Evolutionary conservation across 2,113 vertebrate genomes (phyloP), one percentile per base, ranked within the genome.

Genomic region (Verasper variegatus): DNA sequence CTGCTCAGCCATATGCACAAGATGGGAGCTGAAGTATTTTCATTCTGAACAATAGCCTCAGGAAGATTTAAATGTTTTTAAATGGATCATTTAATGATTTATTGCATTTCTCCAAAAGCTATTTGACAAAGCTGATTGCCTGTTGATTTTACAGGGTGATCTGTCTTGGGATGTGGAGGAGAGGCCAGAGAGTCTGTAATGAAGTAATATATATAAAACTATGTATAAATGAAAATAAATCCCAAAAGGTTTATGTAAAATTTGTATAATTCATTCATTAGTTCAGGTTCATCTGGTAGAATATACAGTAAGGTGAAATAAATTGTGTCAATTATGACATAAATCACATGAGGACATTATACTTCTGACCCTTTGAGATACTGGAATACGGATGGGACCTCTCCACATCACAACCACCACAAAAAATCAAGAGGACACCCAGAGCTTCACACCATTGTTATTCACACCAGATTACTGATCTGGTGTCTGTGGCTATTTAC

Each of bases 401-500:
- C 18, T 42, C 59, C 0, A 61, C 24, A 40, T 18, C 31, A 58
- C 40, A 27, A 23, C 45, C 24, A 49, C 23, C 14, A 37, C 3
- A 23, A n/a, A 13, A 56, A 58, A 63, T 24, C 17, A 58, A 15
- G 56, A 71, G 61, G 58, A 23, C 31, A 40, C 18, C 18, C 55
- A 27, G 20, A 57, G n/a, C 37, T 21, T 42, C 24, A 51, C 73
- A 20, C 17, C 20, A 58, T 69, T 87, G 76, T 68, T 78, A 61
- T 70, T 75, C 75, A 76, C 45, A 51, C 24, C 35, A 62, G 69
- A 76, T 69, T 65, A 65, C 67, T 76, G 75, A 79, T 82, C 80
- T 79, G 69, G 52, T 82, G 76, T 75, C 66, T 5, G 42, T 15
- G 51, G 73, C 70, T 80, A 81, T 88, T 88, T 65, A 60, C 76